A percentile compares a stretch with the other conserved stretches of the same genome.
Evolutionary conservation across 2,888 invertebrate genomes (phyloP).

Genomic region (Falcaria lacertinaria): DNA sequence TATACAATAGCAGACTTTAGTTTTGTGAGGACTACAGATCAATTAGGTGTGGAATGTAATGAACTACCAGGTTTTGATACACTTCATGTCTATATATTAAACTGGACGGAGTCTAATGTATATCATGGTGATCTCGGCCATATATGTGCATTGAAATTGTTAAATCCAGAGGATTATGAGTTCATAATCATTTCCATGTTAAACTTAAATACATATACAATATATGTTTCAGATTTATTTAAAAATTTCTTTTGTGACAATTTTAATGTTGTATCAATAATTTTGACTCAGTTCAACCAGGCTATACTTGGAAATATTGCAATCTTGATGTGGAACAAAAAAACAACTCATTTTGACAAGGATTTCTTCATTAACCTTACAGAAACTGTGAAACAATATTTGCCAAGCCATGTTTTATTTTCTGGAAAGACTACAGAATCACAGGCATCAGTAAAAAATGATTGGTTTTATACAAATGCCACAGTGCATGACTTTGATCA

Average conservation of each 20-base stretch:
- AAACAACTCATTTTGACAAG: conserved; percentile 40
- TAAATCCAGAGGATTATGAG: conserved; percentile 35
- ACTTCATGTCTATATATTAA: conserved; percentile 33
- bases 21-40: conserved; percentile 10
- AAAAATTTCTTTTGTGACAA: conserved; percentile 37
- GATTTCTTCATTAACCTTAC: conserved; percentile 44
- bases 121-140: conserved; percentile 19
- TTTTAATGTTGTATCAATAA: conserved; percentile 28
- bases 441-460: conserved; percentile 23
- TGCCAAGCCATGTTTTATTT: conserved; percentile 31
- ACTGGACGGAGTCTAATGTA: conserved; percentile 21
- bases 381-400: conserved; percentile 33
- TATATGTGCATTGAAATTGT: conserved; percentile 24
- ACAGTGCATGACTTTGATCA: conserved; percentile 7
- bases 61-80: conserved; percentile 24
- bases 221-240: conserved; percentile 40
- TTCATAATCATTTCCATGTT: conserved; percentile 33
- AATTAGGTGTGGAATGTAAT: conserved; percentile 11
- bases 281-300: conserved; percentile 18
- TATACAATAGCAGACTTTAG: conserved; percentile 36
- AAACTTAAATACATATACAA: conserved; percentile 15
- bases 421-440: conserved; percentile 8
- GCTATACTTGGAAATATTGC: conserved; percentile 33
- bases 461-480: conserved; percentile 38
- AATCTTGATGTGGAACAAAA: conserved; percentile 51